These are phyloP conservation scores for Terrapene triunguis DNA, from an alignment of 2,113 vertebrate species.

Conservation along the genomic window DNA sequence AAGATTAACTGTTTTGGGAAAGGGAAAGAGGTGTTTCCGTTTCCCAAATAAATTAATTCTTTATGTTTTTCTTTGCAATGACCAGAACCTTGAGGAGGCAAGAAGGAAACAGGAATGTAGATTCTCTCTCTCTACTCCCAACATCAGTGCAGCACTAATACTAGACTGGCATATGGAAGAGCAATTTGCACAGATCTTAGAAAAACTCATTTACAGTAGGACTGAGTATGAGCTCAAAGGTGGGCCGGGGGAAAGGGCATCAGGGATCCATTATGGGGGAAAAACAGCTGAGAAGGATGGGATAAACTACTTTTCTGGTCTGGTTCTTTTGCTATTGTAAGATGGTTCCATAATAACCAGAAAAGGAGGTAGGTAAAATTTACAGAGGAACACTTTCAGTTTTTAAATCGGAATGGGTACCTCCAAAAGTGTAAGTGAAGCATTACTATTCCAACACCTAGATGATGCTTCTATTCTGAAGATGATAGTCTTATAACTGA, in stretches of 20 bases:
- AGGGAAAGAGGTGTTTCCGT: not conserved
- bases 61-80: not conserved
- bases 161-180: not conserved
- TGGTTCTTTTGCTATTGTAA: not conserved
- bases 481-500: not conserved
- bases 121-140: not conserved
- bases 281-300: not conserved
- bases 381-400: not conserved
- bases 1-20: not conserved
- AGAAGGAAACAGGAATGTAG: not conserved
- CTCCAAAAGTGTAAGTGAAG: not conserved
- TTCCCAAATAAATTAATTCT: not conserved
- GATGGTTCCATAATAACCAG: not conserved
- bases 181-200: not conserved
- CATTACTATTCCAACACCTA: not conserved
- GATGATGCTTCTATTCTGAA: not conserved
- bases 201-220: not conserved
- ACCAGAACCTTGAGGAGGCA: not conserved
- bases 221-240: not conserved
- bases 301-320: not conserved
- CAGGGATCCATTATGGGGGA: not conserved
- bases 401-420: not conserved
- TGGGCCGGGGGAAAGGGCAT: not conserved
- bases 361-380: not conserved
- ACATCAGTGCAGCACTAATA: not conserved